These are phyloP conservation scores for Rhagophthalmus giganteus DNA, from an alignment of 2,888 invertebrate species.

Conservation along the genomic window DNA sequence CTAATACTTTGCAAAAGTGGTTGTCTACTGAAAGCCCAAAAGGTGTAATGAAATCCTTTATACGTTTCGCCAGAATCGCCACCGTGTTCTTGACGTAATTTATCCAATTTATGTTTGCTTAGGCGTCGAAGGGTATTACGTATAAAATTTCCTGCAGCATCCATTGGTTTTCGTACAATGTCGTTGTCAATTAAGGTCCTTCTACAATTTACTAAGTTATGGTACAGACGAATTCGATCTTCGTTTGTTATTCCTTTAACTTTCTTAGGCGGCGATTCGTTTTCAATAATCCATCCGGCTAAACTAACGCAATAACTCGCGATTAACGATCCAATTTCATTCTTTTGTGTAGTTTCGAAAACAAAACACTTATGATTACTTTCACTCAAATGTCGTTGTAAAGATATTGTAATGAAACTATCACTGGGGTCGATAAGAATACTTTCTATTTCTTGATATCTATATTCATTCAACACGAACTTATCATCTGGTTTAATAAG, in stretches of 20 bases:
- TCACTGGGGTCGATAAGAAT: conserved; percentile 90
- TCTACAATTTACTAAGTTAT: conserved; percentile 82
- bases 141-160: conserved; percentile 82
- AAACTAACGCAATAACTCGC: conserved; percentile 88
- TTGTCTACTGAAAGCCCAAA: conserved; percentile 89
- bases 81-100: conserved; percentile 69
- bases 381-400: conserved; percentile 71
- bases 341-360: conserved; percentile 86
- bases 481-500: conserved; percentile 91
- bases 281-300: conserved; percentile 81
- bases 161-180: conserved; percentile 79
- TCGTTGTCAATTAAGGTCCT: conserved; percentile 82
- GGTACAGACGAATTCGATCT: conserved; percentile 84
- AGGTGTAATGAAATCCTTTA: conserved; percentile 82
- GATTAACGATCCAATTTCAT: conserved; percentile 89
- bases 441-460: conserved; percentile 88
- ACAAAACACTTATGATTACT: conserved; percentile 84
- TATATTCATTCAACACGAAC: conserved; percentile 86
- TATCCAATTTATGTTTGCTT: conserved; percentile 83
- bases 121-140: conserved; percentile 84
- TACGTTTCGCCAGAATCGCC: conserved; percentile 79
- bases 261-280: conserved; percentile 65
- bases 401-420: conserved; percentile 86
- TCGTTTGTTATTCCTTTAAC: conserved; percentile 76
- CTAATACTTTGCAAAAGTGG: conserved; percentile 81